Percentiles rank a stretch among this genome's conserved stretches.
phyloP scores from a whole-genome alignment of 92 coral and sea anemone genomes.

The Scolanthus callimorphus region DNA sequence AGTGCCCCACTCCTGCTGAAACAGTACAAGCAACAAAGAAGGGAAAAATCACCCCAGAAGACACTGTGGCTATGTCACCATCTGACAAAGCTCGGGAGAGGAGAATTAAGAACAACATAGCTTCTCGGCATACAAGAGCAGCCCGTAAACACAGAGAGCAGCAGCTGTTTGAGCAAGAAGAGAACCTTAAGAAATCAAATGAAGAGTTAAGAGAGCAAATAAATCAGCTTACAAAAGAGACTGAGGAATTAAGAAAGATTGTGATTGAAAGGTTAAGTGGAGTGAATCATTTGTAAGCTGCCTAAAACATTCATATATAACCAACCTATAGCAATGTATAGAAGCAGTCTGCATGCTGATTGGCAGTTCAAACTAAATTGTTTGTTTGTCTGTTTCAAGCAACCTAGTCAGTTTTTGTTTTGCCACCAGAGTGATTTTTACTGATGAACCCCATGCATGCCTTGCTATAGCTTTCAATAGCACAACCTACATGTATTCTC shows the following conservation, averaged over 20 bases:
- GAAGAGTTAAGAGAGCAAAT: constrained; percentile 50
- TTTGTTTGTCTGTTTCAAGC: too few species aligned
- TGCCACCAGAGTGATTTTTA: too few species aligned
- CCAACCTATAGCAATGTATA: too few species aligned
- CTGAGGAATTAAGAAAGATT: constrained; percentile 55
- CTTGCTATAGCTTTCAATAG: too few species aligned
- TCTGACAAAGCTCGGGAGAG: constrained; percentile 56
- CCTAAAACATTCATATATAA: too few species aligned
- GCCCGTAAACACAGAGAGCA: constrained; percentile 64
- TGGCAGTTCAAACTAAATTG: too few species aligned
- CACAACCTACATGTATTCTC: too few species aligned
- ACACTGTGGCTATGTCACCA: neutral
- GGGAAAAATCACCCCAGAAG: constrained; percentile 3
- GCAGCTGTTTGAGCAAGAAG: constrained; percentile 71
- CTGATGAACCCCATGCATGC: too few species aligned
- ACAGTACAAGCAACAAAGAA: constrained; percentile 34
- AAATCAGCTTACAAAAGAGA: constrained; percentile 53
- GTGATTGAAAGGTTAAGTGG: constrained; percentile 69
- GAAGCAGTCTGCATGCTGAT: too few species aligned
- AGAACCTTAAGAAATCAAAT: constrained; percentile 61
- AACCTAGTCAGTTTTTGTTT: too few species aligned
- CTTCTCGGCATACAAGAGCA: constrained; percentile 83
- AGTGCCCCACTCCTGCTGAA: constrained; percentile 8
- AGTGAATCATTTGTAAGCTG: neutral
- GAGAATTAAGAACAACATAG: constrained; percentile 84